Base-by-base conservation (phyloP, 2,888 invertebrate genomes). In the Apotomis betuletana region DNA sequence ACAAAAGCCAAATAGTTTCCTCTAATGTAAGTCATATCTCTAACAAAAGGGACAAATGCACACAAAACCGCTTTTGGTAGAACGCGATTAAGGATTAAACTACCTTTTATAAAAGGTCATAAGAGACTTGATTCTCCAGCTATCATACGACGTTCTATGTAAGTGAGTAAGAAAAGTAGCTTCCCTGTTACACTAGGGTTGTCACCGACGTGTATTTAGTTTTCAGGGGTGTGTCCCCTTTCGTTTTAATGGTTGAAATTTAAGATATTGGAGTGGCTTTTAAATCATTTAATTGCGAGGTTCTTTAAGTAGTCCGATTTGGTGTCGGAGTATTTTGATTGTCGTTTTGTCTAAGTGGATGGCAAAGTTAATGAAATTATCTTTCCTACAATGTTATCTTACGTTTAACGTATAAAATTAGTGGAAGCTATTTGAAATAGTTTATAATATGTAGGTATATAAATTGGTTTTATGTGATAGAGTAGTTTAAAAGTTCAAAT, bases 211-310 rank as follows among this genome's bases (percentile, higher is more conserved):
- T 61, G 55, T 44, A 62, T 65, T 67, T 71, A 67, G 70, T 67
- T 69, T 71, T 62, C 67, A 67, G 54, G 67, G 71, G 67, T 67
- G 67, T 49, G 67, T 67, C 67, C 71, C 71, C 71, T 71, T 65
- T 67, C 65, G 46, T 62, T 60, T 51, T 70, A 70, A 64, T 70
- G 70, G 59, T 15, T 54, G 64, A 70, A 70, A 70, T 59, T 64
- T 60, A 46, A 70, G 64, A 70, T 54, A 52, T 70, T 59, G 69
- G 64, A 59, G 70, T 52, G 70, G 70, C 64, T 59, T 54, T 52
- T 64, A 38, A 70, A 64, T 70, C 54, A 70, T 64, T 70, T n/a
- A 57, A 44, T 52, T 64, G 49, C 5, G 44, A 46, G 36, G 36
- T 15, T 55, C 27, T n/a, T 65, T 64, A 64, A 44, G 49, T 63